Conservation (phyloP, 2,113 vertebrate species). For the Gorsachius goisagi region DNA sequence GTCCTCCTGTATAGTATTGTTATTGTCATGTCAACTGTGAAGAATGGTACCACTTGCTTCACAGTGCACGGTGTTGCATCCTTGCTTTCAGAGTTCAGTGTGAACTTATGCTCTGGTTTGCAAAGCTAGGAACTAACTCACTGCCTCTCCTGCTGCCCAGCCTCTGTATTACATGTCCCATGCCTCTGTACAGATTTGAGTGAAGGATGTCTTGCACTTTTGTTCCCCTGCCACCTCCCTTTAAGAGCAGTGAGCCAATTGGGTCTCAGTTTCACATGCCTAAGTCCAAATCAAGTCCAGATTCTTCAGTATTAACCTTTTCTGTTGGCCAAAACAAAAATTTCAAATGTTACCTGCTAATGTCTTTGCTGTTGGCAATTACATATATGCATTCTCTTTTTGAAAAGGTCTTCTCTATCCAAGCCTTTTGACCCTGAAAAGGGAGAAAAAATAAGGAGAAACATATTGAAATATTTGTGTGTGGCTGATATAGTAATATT, state of each 20-base stretch:
- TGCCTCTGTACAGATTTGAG: neutral
- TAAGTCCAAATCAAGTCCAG: neutral
- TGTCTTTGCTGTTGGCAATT: constrained; percentile 88
- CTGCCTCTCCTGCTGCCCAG: neutral
- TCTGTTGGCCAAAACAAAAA: neutral
- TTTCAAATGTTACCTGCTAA: constrained; percentile 78
- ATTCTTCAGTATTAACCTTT: neutral
- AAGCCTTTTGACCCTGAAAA: constrained; percentile 87
- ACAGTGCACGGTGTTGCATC: neutral
- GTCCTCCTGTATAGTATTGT: too few species aligned
- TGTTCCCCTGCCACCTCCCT: neutral
- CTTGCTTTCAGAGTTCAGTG: neutral
- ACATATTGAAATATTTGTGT: neutral
- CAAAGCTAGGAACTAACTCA: neutral
- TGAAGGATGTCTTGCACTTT: neutral
- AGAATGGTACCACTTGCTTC: neutral
- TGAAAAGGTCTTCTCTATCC: constrained; percentile 94
- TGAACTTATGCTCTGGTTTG: neutral
- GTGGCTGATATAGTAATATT: neutral
- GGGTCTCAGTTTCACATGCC: neutral
- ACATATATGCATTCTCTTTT: constrained; percentile 91
- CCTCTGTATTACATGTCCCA: neutral
- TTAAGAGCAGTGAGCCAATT: neutral
- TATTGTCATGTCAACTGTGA: neutral
- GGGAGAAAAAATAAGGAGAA: neutral